phyloP scores from a whole-genome alignment of 2,888 invertebrate species.

The Aelia acuminata region DNA sequence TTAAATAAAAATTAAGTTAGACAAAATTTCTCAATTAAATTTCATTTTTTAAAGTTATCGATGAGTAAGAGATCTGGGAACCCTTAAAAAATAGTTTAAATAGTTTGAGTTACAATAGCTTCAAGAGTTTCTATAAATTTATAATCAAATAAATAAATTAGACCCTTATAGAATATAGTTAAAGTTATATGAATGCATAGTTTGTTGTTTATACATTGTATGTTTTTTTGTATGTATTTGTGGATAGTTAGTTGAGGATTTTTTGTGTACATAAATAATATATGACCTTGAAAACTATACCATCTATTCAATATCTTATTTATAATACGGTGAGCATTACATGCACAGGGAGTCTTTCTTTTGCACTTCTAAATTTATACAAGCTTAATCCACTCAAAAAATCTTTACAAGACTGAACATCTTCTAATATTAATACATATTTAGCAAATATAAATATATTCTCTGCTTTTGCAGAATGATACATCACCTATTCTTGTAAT shows the following conservation, averaged over 20 bases:
- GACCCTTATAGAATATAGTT: neutral
- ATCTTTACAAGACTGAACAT: slow-evolving; percentile 38
- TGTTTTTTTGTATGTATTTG: neutral
- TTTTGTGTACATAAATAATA: slow-evolving; percentile 2
- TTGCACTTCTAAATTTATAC: slow-evolving; percentile 51
- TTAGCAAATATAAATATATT: slow-evolving; percentile 49
- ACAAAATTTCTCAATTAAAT: neutral
- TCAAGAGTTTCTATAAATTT: neutral
- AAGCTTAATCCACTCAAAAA: slow-evolving; percentile 43
- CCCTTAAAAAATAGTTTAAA: neutral
- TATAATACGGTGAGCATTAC: slow-evolving; percentile 44
- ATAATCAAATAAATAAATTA: neutral
- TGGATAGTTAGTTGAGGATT: neutral
- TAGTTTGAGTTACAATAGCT: neutral
- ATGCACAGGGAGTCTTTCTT: slow-evolving; percentile 48
- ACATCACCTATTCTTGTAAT: slow-evolving; percentile 48
- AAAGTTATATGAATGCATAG: neutral
- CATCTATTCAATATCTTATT: slow-evolving; percentile 48
- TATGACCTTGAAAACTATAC: slow-evolving; percentile 29
- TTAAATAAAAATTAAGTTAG: neutral
- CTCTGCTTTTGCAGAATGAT: slow-evolving; percentile 49
- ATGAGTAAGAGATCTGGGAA: neutral
- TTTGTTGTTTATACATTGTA: no score
- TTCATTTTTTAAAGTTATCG: neutral
- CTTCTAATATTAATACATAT: slow-evolving; percentile 42